Evolutionary conservation across 2,888 invertebrate species (phyloP).

Genomic region (Cephus pulcher): DNA sequence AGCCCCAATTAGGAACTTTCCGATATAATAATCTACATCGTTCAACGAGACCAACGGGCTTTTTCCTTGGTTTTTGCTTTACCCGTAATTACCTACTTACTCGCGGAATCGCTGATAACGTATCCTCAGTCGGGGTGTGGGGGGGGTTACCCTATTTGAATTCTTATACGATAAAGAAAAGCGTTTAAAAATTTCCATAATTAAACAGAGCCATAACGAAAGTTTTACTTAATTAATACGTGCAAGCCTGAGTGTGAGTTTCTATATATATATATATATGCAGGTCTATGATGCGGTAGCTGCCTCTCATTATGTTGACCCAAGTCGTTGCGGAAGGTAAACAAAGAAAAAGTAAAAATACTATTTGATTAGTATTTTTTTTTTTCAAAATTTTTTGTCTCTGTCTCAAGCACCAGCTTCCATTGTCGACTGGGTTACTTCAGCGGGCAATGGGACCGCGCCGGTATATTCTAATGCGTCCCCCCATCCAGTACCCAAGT

Average conservation of each 20-base stretch:
- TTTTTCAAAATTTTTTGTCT: not conserved
- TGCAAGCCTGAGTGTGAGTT: not conserved
- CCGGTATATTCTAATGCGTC: not conserved
- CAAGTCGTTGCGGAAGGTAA: not conserved
- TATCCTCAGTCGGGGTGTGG: not conserved
- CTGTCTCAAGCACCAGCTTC: not conserved
- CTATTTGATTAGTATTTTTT: not conserved
- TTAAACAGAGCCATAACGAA: not conserved
- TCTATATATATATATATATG: not conserved
- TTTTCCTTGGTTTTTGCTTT: conserved; percentile 19
- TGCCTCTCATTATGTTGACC: not conserved
- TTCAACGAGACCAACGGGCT: conserved; percentile 3
- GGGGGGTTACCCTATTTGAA: not conserved
- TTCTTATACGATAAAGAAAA: not conserved
- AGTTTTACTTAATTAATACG: not conserved
- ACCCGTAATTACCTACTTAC: conserved; percentile 24
- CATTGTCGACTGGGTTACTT: not conserved
- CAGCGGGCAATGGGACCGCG: not conserved
- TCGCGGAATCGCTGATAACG: conserved; percentile 12
- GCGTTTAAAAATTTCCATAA: not conserved
- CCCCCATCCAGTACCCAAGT: not conserved
- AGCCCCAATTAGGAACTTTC: conserved; percentile 3
- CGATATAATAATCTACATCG: conserved; percentile 16
- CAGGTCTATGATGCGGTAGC: not conserved
- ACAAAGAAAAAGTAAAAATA: not conserved